These are phyloP conservation scores for Picus viridis DNA, from an alignment of 2,797 vertebrate species.

Conservation along the genomic window DNA sequence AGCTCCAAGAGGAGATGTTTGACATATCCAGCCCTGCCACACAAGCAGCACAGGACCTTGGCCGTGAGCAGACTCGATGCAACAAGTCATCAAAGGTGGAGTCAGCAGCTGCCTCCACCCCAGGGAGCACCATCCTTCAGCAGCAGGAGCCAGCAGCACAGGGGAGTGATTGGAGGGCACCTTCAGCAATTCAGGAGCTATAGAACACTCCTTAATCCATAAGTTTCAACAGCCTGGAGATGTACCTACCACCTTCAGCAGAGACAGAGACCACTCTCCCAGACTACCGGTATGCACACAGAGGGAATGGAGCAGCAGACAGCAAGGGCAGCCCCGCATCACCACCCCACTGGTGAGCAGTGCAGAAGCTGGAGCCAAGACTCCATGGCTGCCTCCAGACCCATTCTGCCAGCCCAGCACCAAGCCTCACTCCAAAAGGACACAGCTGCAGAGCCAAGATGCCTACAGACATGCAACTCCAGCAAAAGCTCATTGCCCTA, in stretches of 20 bases:
- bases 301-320: background rate
- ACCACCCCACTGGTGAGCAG: background rate
- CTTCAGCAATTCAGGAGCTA: background rate
- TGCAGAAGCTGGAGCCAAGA: background rate
- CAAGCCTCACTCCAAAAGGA: rapidly evolving
- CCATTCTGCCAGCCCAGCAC: background rate
- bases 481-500: rapidly evolving
- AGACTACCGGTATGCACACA: rapidly evolving
- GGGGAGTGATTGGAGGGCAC: rapidly evolving
- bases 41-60: background rate
- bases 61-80: background rate
- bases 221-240: background rate
- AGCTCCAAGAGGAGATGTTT: too few relatives aligned
- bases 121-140: rapidly evolving
- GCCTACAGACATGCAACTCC: background rate
- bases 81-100: rapidly evolving
- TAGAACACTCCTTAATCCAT: rapidly evolving
- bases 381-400: background rate
- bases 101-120: background rate
- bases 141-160: rapidly evolving
- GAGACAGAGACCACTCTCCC: background rate
- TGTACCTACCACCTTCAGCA: rapidly evolving
- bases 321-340: background rate
- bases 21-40: background rate
- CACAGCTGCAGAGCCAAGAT: background rate